phyloP scores from a whole-genome alignment of 1,140 invertebrate genomes.

The Drosophila melanogaster region Release_6_plus_ISO1_MT NT_033777.3:25408001-25408500 shows the following conservation, averaged over 20 bases:
- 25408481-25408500: neutral
- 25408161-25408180: constrained; percentile 44
- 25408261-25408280: constrained; percentile 26
- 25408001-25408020: too few relatives aligned
- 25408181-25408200: constrained; percentile 27
- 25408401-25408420: constrained; percentile 70
- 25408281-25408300: constrained; percentile 47
- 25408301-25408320: constrained; percentile 74
- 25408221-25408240: neutral
- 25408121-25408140: constrained; percentile 60
- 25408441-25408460: constrained; percentile 17
- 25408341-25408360: constrained; percentile 60
- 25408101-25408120: constrained; percentile 5
- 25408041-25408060: neutral
- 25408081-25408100: constrained; percentile 22
- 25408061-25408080: constrained; percentile 4
- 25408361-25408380: constrained; percentile 40
- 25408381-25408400: constrained; percentile 58
- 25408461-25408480: constrained; percentile 4
- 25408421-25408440: constrained; percentile 32
- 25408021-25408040: neutral
- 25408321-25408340: constrained; percentile 72
- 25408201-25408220: constrained; percentile 6
- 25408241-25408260: neutral
- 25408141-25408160: constrained; percentile 64